A percentile compares a stretch with the other conserved stretches of the same genome.
phyloP scores from a whole-genome alignment of 2,888 invertebrate genomes.

The Cheilosia vulpina region DNA sequence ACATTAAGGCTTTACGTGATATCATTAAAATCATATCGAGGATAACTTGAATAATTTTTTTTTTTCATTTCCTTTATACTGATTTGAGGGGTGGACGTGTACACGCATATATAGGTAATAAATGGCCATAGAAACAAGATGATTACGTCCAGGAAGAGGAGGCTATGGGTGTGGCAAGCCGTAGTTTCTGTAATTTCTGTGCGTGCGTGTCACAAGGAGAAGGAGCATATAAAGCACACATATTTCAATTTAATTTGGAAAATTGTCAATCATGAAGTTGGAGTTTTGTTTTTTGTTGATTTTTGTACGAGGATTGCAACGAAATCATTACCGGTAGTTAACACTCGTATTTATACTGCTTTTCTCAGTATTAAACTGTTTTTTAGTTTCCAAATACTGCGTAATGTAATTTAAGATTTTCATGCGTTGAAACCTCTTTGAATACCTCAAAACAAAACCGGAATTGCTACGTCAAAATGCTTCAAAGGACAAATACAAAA shows the following conservation, averaged over 20 bases:
- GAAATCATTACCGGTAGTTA: not conserved
- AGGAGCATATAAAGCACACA: not conserved
- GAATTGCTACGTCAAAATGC: too few species aligned
- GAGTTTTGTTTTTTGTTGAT: not conserved
- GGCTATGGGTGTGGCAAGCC: not conserved
- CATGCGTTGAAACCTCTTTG: too few species aligned
- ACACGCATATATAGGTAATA: conserved; percentile 30
- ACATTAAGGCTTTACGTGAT: conserved; percentile 70
- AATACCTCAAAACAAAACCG: too few species aligned
- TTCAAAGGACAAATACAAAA: too few species aligned
- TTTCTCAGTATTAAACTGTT: too few species aligned
- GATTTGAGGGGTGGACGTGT: not conserved
- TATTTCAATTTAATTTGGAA: not conserved
- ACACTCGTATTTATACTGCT: too few species aligned
- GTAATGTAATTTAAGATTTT: too few species aligned
- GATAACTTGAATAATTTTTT: conserved; percentile 68
- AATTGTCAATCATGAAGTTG: not conserved
- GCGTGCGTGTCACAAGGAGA: not conserved
- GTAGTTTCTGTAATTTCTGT: not conserved
- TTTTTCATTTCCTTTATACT: conserved; percentile 4
- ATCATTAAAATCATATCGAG: conserved; percentile 73
- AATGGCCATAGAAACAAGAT: conserved; percentile 55
- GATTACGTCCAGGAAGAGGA: conserved; percentile 32
- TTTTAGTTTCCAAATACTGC: too few species aligned
- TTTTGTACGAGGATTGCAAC: not conserved